Base-by-base conservation (phyloP, 2,113 vertebrate genomes). In the zebrafish (Danio rerio) region DNA sequence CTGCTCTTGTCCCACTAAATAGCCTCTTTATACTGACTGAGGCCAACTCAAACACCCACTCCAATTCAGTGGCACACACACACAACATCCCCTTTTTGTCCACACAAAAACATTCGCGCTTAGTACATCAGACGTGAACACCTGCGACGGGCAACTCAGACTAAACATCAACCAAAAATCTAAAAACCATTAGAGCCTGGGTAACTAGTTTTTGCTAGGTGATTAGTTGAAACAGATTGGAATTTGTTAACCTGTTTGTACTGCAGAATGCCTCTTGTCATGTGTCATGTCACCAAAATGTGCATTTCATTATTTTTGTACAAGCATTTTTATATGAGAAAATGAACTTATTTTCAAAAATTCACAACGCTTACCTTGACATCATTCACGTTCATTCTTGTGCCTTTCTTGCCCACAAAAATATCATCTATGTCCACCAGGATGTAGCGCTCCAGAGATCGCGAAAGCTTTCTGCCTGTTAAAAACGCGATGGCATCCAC, bases 351-450 rank as follows among this genome's bases (percentile, higher is more conserved):
- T 7, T 63, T 69, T 42, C 70, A 55, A 80, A 63, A 7, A 53
- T 61, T 43, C 58, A 47, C 42, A 81, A 50, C 58, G 80, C 92
- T 90, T 97, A 99, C 97, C 97, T 98, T 99, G 50, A 99, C 97
- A 70, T 99, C 97, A 2, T 96, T 94, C 89, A 94, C 31, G 15
- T 98, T 99, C 97, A 99, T 99, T 76, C 97, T 95, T 0, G 97
- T 99, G n/a, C 97, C 96, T 84, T 98, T 97, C 83, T 99, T 99
- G 42, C 97, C 97, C 7, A 98, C 97, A 21, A 98, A 99, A 89
- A 99, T 98, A 87, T 99, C 97, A 15, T 98, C 97, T 45, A 98
- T 96, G 93, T 98, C 97, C 80, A 99, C 97, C 84, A 98, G 93
- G 83, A 99, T 93, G 90, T 97, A 96, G 63, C 96, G 94, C 7